Percentiles rank a stretch among this genome's conserved stretches.
These are phyloP conservation scores for Perca fluviatilis DNA, from an alignment of 2,113 vertebrate species.

Conservation along the genomic window DNA sequence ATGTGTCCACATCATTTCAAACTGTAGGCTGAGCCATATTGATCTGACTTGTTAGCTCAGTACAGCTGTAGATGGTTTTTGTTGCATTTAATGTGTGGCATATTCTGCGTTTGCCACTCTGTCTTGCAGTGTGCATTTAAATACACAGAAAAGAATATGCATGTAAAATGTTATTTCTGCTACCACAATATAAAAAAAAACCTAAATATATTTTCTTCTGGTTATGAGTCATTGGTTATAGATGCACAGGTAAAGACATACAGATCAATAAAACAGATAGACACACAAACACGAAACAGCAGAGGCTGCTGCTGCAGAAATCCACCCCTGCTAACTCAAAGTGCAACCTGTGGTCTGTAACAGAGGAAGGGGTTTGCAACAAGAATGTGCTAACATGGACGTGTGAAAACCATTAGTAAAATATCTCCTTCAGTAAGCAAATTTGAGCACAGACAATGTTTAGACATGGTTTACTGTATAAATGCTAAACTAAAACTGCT, in stretches of 20 bases:
- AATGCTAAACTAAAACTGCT: neutral
- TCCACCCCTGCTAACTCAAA: neutral
- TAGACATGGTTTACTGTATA: too few relatives aligned
- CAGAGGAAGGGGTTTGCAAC: constrained; percentile 13
- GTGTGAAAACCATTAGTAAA: constrained; percentile 14
- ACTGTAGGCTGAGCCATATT: too few relatives aligned
- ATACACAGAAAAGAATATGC: neutral
- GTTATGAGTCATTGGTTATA: neutral
- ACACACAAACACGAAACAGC: neutral
- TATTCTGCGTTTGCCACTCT: neutral
- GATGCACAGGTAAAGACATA: neutral
- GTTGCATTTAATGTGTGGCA: neutral
- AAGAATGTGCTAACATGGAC: neutral
- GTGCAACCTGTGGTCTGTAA: constrained; percentile 60
- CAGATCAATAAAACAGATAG: neutral
- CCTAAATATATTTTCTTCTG: neutral
- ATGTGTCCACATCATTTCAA: neutral
- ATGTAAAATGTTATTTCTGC: neutral
- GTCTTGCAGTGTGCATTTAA: neutral
- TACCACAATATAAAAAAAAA: neutral
- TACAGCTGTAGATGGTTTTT: neutral
- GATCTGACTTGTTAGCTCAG: neutral
- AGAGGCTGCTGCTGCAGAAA: constrained; percentile 22
- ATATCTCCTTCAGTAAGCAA: neutral
- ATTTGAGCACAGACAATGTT: neutral